Conservation (phyloP, 1,140 invertebrate species). For the Apocrypta bakeri region DNA sequence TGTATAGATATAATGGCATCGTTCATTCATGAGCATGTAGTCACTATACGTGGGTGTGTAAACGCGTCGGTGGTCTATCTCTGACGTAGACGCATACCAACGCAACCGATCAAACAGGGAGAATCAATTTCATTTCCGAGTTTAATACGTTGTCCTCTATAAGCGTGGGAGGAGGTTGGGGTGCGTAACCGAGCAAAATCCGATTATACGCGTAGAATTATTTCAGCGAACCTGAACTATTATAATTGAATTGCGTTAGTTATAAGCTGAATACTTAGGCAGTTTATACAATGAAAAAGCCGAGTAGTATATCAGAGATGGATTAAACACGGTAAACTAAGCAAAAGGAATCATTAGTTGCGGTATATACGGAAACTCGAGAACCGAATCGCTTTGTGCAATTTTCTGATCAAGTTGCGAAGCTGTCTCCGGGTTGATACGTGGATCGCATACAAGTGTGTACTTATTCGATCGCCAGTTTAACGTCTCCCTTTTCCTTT, state of each 20-base stretch:
- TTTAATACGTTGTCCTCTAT: not conserved
- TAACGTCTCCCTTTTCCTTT: not conserved
- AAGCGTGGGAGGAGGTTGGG: not conserved
- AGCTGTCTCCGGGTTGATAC: not conserved
- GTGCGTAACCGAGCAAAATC: not conserved
- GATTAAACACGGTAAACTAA: no score
- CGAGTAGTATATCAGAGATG: no score
- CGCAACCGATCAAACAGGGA: not conserved
- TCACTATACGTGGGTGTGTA: not conserved
- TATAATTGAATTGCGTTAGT: no score
- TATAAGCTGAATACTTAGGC: no score
- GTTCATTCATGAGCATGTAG: constrained; percentile 42
- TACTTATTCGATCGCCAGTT: not conserved
- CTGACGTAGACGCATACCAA: not conserved
- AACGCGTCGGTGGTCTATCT: not conserved
- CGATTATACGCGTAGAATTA: not conserved
- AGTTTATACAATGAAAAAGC: no score
- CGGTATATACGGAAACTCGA: not conserved
- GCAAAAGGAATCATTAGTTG: constrained; percentile 13
- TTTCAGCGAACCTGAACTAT: no score
- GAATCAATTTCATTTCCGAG: not conserved
- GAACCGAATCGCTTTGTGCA: not conserved
- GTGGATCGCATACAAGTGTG: not conserved
- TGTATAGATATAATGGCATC: not conserved
- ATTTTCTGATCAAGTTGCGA: constrained; percentile 6